A percentile compares a stretch with the other conserved stretches of the same genome.
These are phyloP conservation scores for Lasioglossum oenotherae DNA, from an alignment of 2,888 invertebrate species.

Conservation along the genomic window DNA sequence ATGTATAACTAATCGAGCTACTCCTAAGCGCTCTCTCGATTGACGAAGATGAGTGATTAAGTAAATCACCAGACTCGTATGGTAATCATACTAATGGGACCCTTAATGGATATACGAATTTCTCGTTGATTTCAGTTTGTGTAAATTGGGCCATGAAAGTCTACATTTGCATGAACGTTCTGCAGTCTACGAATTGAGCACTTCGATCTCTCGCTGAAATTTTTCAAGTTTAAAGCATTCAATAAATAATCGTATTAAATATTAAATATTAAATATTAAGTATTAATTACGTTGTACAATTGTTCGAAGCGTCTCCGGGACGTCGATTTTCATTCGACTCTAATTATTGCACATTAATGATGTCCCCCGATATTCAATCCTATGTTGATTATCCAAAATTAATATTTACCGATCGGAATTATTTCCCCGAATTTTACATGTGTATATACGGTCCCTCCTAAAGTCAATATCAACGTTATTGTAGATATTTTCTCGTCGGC, in stretches of 20 bases:
- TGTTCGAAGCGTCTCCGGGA: neutral
- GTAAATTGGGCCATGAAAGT: neutral
- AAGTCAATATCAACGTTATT: neutral
- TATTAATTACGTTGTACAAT: neutral
- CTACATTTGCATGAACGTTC: neutral
- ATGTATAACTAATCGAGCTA: neutral
- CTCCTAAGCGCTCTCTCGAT: neutral
- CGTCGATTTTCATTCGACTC: neutral
- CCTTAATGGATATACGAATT: neutral
- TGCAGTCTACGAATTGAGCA: neutral
- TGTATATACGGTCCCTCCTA: neutral
- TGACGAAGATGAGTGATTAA: neutral
- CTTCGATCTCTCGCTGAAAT: neutral
- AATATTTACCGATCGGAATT: neutral
- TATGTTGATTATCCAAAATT: neutral
- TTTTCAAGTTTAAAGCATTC: neutral
- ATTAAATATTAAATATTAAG: too few relatives aligned
- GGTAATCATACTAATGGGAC: neutral
- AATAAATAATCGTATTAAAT: neutral
- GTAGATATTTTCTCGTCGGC: neutral
- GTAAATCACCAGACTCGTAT: conserved; percentile 1
- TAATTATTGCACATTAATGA: neutral
- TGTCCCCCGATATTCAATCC: neutral
- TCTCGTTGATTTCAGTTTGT: neutral
- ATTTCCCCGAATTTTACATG: neutral